These are phyloP conservation scores for Choloepus didactylus DNA, from an alignment of 2,797 vertebrate species.

Conservation along the genomic window DNA sequence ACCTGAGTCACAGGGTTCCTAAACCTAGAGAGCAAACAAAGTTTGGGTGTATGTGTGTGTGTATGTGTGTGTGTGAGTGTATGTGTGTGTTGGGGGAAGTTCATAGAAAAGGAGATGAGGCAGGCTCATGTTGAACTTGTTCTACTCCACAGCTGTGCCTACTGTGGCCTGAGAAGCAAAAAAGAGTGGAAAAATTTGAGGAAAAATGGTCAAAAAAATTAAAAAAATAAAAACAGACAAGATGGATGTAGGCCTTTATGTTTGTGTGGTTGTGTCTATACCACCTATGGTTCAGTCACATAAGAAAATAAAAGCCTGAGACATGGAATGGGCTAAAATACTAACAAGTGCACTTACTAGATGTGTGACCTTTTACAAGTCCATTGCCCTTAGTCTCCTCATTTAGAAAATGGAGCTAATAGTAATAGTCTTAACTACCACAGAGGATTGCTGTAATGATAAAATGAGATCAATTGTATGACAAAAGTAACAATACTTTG, in stretches of 20 bases:
- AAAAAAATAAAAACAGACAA: no score
- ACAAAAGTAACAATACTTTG: neutral
- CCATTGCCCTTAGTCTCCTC: neutral
- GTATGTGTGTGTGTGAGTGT: neutral
- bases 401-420: neutral
- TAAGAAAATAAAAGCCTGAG: neutral
- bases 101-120: neutral
- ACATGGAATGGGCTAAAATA: neutral
- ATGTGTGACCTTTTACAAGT: neutral
- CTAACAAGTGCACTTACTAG: neutral
- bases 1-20: neutral
- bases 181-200: neutral
- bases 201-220: neutral
- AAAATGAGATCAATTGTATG: neutral
- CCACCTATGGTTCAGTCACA: neutral
- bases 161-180: neutral
- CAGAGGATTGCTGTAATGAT: neutral
- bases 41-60: accelerated
- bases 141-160: neutral
- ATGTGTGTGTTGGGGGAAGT: accelerated
- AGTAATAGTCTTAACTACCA: neutral
- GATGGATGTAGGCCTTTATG: neutral
- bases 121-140: neutral
- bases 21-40: neutral
- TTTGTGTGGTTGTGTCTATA: neutral